phyloP scores from a whole-genome alignment of 1,140 invertebrate species.

The Nephila pilipes region DNA sequence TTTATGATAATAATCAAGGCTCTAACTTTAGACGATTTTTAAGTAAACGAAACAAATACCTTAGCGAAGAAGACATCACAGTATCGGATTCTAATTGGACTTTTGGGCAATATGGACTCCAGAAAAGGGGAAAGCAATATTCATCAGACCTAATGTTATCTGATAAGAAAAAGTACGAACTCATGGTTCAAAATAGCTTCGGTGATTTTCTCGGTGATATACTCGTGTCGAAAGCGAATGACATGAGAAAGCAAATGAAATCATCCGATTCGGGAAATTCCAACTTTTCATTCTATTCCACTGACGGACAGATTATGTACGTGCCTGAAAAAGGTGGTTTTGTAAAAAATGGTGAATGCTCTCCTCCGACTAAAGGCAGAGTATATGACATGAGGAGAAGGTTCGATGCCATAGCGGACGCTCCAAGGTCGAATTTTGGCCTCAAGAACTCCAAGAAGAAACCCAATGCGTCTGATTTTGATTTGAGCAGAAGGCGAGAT shows the following conservation, averaged over 20 bases:
- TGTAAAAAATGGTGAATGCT: constrained; percentile 32
- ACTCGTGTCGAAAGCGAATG: constrained; percentile 44
- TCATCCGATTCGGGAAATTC: constrained; percentile 69
- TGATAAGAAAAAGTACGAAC: constrained; percentile 64
- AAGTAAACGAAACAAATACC: constrained; percentile 63
- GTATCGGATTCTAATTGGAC: constrained; percentile 73
- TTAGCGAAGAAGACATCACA: constrained; percentile 59
- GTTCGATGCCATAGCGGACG: constrained; percentile 40
- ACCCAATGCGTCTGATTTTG: not conserved
- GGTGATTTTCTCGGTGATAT: constrained; percentile 66
- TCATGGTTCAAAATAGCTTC: constrained; percentile 47
- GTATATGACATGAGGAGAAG: constrained; percentile 50
- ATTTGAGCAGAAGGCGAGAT: constrained; percentile 49
- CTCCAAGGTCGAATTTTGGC: not conserved
- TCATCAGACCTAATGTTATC: constrained; percentile 58
- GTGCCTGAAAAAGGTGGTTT: constrained; percentile 83
- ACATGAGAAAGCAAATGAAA: constrained; percentile 64
- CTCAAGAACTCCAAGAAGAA: constrained; percentile 50
- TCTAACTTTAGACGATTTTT: constrained; percentile 50
- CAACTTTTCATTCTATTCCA: constrained; percentile 76
- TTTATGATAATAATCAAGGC: not conserved
- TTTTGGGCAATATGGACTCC: constrained; percentile 60
- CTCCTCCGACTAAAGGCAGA: constrained; percentile 62
- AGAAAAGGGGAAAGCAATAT: constrained; percentile 71
- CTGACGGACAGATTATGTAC: constrained; percentile 86